Conservation (phyloP, 2,113 vertebrate species). For the Psilopogon haemacephalus region DNA sequence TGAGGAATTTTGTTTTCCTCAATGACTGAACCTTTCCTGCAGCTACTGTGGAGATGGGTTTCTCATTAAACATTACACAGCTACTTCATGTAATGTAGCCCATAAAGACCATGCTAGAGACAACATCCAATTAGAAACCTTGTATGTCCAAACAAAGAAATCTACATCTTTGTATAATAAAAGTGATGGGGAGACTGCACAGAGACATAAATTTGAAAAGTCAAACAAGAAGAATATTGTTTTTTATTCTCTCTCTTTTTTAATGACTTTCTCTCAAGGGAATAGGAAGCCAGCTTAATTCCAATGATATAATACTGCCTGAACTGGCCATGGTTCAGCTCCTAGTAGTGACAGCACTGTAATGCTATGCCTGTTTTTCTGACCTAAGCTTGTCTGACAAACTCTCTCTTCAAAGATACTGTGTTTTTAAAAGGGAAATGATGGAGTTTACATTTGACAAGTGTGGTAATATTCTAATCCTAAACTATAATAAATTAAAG, state of each 20-base stretch:
- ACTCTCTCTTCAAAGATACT: conserved; percentile 6
- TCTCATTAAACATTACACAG: not conserved
- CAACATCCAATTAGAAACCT: not conserved
- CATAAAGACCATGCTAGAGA: not conserved
- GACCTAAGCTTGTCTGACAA: not conserved
- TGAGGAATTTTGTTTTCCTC: not conserved
- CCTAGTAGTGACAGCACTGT: conserved; percentile 62
- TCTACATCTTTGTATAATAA: not conserved
- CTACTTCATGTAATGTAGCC: not conserved
- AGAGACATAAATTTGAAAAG: conserved; percentile 13
- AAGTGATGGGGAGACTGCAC: not conserved
- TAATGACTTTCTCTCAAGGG: conserved; percentile 58
- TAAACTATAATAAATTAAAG: not conserved
- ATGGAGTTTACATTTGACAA: conserved; percentile 1
- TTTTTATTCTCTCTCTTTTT: conserved; percentile 66
- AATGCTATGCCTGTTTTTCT: conserved; percentile 44
- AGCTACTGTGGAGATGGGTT: not conserved
- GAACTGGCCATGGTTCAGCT: conserved; percentile 55
- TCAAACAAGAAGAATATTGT: conserved; percentile 66
- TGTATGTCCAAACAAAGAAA: not conserved
- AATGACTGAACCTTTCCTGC: not conserved
- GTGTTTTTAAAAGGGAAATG: not conserved
- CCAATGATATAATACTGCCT: conserved; percentile 66
- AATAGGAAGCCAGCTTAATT: conserved; percentile 71
- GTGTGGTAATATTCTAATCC: not conserved